These are phyloP conservation scores for Leucophora obtusa DNA, from an alignment of 2,888 invertebrate genomes.

Conservation along the genomic window DNA sequence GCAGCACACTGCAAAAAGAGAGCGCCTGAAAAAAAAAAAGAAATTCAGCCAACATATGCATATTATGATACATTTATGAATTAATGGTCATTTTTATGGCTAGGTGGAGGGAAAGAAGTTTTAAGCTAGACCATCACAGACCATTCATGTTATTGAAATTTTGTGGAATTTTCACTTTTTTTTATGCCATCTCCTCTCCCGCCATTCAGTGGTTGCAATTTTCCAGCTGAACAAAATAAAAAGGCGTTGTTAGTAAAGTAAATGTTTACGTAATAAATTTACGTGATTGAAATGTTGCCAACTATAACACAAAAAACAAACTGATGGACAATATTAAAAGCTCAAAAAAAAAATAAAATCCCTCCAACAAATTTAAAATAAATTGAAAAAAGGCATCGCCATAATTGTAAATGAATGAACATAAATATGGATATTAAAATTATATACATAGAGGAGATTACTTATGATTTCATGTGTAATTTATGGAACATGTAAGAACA, in stretches of 20 bases:
- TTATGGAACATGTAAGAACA: not conserved
- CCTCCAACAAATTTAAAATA: conserved; percentile 25
- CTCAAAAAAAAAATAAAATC: conserved; percentile 8
- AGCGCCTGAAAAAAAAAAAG: not conserved
- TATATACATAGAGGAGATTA: not conserved
- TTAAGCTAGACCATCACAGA: conserved; percentile 4
- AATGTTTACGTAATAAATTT: conserved; percentile 78
- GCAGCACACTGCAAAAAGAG: no score
- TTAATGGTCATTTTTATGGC: conserved; percentile 34
- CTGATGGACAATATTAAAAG: conserved; percentile 24
- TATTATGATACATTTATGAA: conserved; percentile 28
- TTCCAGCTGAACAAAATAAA: conserved; percentile 16
- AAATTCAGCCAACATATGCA: not conserved
- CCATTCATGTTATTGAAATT: conserved; percentile 44
- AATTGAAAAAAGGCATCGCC: conserved; percentile 6
- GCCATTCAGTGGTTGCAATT: not conserved
- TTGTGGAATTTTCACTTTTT: conserved; percentile 46
- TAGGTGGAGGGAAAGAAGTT: not conserved
- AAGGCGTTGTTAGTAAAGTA: conserved; percentile 66
- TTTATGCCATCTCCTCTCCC: conserved; percentile 3
- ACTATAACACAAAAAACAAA: conserved; percentile 60
- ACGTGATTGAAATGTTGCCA: conserved; percentile 77
- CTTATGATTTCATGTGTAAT: not conserved
- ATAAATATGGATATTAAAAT: conserved; percentile 19
- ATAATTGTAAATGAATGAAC: conserved; percentile 45